A percentile compares a stretch with the other conserved stretches of the same genome.
Evolutionary conservation across 2,797 vertebrate species (phyloP).

Genomic region (Enteromius thamalakanensis): DNA sequence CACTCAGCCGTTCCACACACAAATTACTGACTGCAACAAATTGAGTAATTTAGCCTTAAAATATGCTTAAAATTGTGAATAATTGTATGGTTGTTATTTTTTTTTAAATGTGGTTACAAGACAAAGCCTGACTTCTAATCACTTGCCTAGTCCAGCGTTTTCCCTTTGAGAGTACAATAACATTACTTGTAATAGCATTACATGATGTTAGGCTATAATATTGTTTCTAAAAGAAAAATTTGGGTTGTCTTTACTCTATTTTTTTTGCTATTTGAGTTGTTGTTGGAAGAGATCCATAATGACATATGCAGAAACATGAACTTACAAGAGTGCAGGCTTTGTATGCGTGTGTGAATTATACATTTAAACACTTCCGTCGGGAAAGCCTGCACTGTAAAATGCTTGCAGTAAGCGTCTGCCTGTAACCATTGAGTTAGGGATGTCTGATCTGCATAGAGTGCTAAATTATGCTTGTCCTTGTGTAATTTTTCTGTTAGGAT

Average conservation of each 20-base stretch:
- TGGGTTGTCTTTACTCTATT: not conserved
- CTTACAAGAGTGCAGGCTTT: slow-evolving; percentile 47
- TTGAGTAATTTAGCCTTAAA: not conserved
- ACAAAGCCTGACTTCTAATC: slow-evolving; percentile 1
- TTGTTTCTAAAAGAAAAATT: slow-evolving; percentile 9
- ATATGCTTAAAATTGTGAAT: not conserved
- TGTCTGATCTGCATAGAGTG: slow-evolving; percentile 35
- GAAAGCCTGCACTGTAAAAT: slow-evolving; percentile 52
- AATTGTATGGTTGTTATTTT: slow-evolving; percentile 16
- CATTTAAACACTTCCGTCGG: slow-evolving; percentile 48
- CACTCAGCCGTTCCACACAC: slow-evolving; percentile 62
- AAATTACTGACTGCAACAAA: slow-evolving; percentile 62
- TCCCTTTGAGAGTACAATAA: slow-evolving; percentile 3
- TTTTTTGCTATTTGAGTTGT: not conserved
- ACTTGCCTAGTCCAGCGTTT: not conserved
- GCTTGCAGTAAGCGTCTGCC: slow-evolving; percentile 47
- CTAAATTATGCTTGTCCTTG: slow-evolving; percentile 25
- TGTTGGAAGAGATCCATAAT: slow-evolving; percentile 28
- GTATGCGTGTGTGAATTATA: slow-evolving; percentile 57
- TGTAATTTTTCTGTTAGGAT: slow-evolving; percentile 13
- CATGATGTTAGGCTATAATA: slow-evolving; percentile 20
- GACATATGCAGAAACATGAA: slow-evolving; percentile 31
- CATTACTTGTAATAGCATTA: slow-evolving; percentile 9
- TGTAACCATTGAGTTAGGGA: slow-evolving; percentile 15
- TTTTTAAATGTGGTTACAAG: not conserved